Conservation (phyloP, 2,888 invertebrate genomes). For the Aleiodes leptofemur region DNA sequence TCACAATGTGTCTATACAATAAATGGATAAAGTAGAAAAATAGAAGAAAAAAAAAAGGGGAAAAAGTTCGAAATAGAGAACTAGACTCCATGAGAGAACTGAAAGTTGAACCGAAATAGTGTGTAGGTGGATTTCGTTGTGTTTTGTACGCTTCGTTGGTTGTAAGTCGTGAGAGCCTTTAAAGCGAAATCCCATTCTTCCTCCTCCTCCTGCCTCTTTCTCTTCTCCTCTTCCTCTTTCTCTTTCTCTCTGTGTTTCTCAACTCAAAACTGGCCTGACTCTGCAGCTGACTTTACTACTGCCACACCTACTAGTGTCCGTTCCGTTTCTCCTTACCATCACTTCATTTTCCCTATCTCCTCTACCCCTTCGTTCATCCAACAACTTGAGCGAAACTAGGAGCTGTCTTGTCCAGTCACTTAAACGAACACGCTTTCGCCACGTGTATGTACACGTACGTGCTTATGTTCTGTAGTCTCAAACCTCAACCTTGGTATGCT, state of each 20-base stretch:
- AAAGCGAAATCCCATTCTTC: conserved; percentile 22
- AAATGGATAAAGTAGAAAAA: conserved; percentile 31
- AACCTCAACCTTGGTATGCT: background rate
- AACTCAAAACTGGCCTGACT: conserved; percentile 57
- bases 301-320: conserved; percentile 51
- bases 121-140: no score
- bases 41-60: conserved; percentile 34
- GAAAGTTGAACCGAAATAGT: no score
- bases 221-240: conserved; percentile 25
- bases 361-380: conserved; percentile 15
- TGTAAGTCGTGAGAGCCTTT: no score
- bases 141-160: no score
- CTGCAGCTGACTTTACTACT: conserved; percentile 66
- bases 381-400: no score
- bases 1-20: no score
- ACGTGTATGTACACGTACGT: background rate
- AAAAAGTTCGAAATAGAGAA: no score
- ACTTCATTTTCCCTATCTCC: background rate
- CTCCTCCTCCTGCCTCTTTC: conserved; percentile 36
- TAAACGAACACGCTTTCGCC: background rate
- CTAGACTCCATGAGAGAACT: no score
- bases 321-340: conserved; percentile 21
- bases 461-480: background rate
- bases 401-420: conserved; percentile 27
- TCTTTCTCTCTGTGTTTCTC: conserved; percentile 4